Conservation (phyloP, 1,140 invertebrate genomes). For the Drosophila lacertosa region DNA sequence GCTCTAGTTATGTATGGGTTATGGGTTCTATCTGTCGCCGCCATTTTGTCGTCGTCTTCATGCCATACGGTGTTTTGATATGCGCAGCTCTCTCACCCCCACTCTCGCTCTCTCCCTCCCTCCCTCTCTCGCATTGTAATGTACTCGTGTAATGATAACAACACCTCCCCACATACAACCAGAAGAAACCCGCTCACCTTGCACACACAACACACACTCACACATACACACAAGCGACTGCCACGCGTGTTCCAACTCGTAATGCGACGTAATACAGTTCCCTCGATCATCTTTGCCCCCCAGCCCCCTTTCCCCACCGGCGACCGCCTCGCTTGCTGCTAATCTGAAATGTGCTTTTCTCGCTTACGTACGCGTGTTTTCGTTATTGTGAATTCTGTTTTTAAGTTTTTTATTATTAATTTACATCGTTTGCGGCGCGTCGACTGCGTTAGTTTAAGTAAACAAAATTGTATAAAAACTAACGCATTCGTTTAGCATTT, state of each 20-base stretch:
- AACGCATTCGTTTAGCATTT: constrained; percentile 14
- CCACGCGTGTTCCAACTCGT: constrained; percentile 69
- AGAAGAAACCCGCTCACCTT: constrained; percentile 70
- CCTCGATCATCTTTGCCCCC: background rate
- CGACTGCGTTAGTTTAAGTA: constrained; percentile 48
- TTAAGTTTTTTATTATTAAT: constrained; percentile 56
- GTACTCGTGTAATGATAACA: constrained; percentile 76
- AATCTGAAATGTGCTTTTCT: constrained; percentile 60
- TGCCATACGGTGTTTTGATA: constrained; percentile 61
- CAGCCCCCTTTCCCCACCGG: constrained; percentile 13
- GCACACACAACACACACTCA: constrained; percentile 31
- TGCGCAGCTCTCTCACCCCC: constrained; percentile 21
- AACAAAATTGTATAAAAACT: constrained; percentile 52
- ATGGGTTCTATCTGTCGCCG: constrained; percentile 61
- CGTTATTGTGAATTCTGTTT: constrained; percentile 42
- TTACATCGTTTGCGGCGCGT: constrained; percentile 54
- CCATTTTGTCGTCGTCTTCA: constrained; percentile 64
- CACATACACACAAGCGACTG: constrained; percentile 16
- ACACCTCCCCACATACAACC: constrained; percentile 10
- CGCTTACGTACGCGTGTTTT: constrained; percentile 36
- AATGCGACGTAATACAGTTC: constrained; percentile 71
- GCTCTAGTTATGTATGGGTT: constrained; percentile 23
- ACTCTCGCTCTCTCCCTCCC: constrained; percentile 7
- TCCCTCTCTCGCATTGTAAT: constrained; percentile 3
- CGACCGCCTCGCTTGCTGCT: constrained; percentile 7